Evolutionary conservation across 2,797 vertebrate species (phyloP), one percentile per base, ranked within the genome.

Genomic region (Syngnathus rostellatus): DNA sequence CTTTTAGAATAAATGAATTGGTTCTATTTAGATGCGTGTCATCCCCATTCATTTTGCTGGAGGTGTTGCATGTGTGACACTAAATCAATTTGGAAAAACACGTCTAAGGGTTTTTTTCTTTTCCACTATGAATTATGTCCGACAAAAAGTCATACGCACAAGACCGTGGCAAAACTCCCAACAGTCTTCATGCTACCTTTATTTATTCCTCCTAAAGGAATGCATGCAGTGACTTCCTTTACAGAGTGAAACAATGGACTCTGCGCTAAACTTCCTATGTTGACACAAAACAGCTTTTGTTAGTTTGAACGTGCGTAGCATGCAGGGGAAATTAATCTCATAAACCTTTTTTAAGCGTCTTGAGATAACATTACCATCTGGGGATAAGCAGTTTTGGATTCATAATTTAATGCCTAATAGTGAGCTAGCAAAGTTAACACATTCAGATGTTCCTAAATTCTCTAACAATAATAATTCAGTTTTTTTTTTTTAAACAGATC

Each of bases 1-100:
- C 62, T 72, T 85, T 69, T 82, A 89, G 87, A 88, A 88, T 89
- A 88, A 91, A 90, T 67, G 75, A 19, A 8, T 53, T 77, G 75
- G 65, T 79, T 83, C 83, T 79, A 77, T 88, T 87, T 88, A 87
- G 83, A 79, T 66, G 65, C 68, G 77, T 82, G 78, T 84, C 80
- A 55, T 65, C 67, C 76, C 21, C 57, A 17, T 83, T 86, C 31
- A 61, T 81, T 79, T 74, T 65, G 12, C 59, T 72, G 37, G 11
- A 68, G 25, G 19, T 63, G 48, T 12, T 67, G 38, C 17, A 66
- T 37, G 17, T 17, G 19, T 4, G 16, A 55, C 31, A 37, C 54
- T 16, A 57, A 57, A 57, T 14, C 12, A 8, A 23, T 23, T 46
- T 63, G 3, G 6, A 46, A 31, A 43, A n/a, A 10, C 3, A 9